These are phyloP conservation scores for Synergus umbraculus DNA, from an alignment of 2,888 invertebrate species.

Conservation along the genomic window DNA sequence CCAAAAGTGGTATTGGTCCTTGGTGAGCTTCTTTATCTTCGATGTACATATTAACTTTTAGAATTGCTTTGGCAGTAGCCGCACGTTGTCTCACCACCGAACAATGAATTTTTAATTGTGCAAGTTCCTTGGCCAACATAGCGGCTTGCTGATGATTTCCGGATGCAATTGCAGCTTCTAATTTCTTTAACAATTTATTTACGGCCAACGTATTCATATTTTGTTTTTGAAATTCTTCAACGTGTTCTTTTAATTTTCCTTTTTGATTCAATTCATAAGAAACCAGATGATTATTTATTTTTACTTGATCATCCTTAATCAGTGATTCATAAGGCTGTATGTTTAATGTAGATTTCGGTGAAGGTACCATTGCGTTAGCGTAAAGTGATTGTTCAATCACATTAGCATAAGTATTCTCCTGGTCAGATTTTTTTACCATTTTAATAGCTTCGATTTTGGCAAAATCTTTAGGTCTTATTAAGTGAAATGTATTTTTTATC, in stretches of 20 bases:
- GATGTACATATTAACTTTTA: conserved; percentile 88
- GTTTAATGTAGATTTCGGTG: conserved; percentile 40
- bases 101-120: conserved; percentile 87
- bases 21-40: conserved; percentile 90
- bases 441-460: conserved; percentile 78
- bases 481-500: conserved; percentile 77
- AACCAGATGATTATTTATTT: background rate
- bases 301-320: background rate
- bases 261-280: background rate
- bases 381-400: conserved; percentile 72
- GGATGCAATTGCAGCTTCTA: conserved; percentile 88
- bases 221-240: conserved; percentile 44
- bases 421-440: conserved; percentile 55
- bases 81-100: conserved; percentile 81
- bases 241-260: conserved; percentile 28
- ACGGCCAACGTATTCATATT: conserved; percentile 81
- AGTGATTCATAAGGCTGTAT: background rate
- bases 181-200: conserved; percentile 83
- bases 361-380: conserved; percentile 63
- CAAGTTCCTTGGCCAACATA: conserved; percentile 86
- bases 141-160: conserved; percentile 88
- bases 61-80: conserved; percentile 66
- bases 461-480: conserved; percentile 80
- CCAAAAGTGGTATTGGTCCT: conserved; percentile 86
- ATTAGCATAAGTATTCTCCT: conserved; percentile 78